phyloP scores from a whole-genome alignment of 2,888 invertebrate species.

The Macroteleia sp. region DNA sequence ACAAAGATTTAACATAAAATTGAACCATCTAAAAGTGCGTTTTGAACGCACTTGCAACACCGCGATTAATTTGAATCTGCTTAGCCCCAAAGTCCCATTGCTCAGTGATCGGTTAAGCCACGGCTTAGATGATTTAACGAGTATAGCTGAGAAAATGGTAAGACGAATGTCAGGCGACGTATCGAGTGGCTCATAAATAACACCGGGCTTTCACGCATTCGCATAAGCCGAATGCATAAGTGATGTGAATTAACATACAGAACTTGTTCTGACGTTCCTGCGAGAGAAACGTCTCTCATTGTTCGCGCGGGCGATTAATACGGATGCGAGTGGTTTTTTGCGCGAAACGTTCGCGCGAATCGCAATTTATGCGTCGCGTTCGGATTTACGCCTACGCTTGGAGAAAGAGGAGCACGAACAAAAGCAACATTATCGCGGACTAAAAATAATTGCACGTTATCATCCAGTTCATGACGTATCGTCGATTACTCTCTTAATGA shows the following conservation, averaged over 20 bases:
- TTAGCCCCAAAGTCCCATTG: too few species aligned
- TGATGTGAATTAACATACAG: constrained; percentile 33
- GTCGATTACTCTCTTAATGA: constrained; percentile 31
- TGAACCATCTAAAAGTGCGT: too few species aligned
- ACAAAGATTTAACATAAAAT: too few species aligned
- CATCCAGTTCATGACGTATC: constrained; percentile 48
- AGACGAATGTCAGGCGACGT: constrained; percentile 28
- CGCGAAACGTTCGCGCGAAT: constrained; percentile 16
- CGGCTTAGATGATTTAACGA: constrained; percentile 44
- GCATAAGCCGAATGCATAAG: constrained; percentile 35
- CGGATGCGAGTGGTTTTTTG: constrained; percentile 20
- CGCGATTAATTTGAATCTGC: too few species aligned
- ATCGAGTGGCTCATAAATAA: constrained; percentile 32
- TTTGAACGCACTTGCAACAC: too few species aligned
- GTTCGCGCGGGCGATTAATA: constrained; percentile 41
- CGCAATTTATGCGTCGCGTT: constrained; percentile 34
- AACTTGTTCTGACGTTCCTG: constrained; percentile 6
- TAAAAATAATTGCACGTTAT: constrained; percentile 61
- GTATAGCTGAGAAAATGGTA: constrained; percentile 26
- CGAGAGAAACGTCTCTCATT: constrained; percentile 36
- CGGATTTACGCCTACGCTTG: constrained; percentile 45
- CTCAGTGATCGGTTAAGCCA: too few species aligned
- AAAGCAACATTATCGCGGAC: constrained; percentile 59
- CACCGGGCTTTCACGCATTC: constrained; percentile 34
- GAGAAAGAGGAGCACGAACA: constrained; percentile 40